phyloP scores from a whole-genome alignment of 2,797 vertebrate genomes.

The Microhierax caerulescens region DNA sequence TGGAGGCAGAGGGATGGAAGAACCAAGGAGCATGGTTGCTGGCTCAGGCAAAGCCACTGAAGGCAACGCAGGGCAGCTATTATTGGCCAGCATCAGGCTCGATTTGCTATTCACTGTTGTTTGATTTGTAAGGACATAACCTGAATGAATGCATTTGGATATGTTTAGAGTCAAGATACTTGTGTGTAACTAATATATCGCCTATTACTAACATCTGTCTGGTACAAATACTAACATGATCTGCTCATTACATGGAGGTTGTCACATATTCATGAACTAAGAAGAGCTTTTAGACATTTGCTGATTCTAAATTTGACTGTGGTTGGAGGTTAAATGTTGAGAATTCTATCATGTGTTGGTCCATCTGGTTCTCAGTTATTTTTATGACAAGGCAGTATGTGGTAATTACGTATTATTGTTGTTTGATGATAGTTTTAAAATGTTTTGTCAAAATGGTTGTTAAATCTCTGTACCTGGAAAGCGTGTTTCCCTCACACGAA shows the following conservation, averaged over 20 bases:
- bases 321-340: background rate
- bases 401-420: background rate
- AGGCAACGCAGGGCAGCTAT: background rate
- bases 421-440: slow-evolving; percentile 1
- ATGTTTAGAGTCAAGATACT: background rate
- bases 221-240: background rate
- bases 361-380: slow-evolving; percentile 7
- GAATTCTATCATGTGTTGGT: background rate
- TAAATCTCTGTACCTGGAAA: background rate
- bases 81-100: background rate
- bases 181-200: background rate
- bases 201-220: background rate
- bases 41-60: background rate
- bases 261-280: background rate
- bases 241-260: background rate
- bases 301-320: slow-evolving; percentile 4
- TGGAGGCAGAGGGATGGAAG: background rate
- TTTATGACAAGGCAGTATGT: background rate
- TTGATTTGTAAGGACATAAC: background rate
- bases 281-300: background rate
- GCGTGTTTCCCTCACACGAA: background rate
- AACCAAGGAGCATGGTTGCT: background rate
- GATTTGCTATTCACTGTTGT: background rate
- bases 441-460: background rate
- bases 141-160: background rate